Evolutionary conservation across 2,113 vertebrate genomes (phyloP), one percentile per base, ranked within the genome.

Genomic region (Suncus etruscus): DNA sequence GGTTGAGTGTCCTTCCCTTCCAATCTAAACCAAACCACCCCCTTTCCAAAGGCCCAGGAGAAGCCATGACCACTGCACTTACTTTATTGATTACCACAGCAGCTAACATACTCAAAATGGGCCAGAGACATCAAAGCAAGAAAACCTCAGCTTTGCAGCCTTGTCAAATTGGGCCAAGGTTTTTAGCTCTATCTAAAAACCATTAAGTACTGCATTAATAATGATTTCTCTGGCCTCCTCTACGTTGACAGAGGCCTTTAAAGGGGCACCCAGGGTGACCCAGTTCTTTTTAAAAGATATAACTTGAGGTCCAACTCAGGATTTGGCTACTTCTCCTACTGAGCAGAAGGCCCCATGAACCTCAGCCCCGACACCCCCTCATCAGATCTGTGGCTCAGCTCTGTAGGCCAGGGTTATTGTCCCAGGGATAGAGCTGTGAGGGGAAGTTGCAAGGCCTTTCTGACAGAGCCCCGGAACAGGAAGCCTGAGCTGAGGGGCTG

Each of bases 81-180:
- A 91, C 8, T 15, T 22, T 79, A 91, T 10, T 14, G 91, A 95
- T 79, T 29, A 65, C 45, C 68, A 69, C 0, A 83, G 92, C 61
- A 20, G 75, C 75, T 12, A 0, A 65, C 87, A 73, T 22, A 80
- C 61, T 72, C 78, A n/a, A 45, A 77, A 87, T n/a, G 83, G 6
- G 87, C 50, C 63, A 29, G 11, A 78, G 47, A 45, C 89, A 92
- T 58, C 89, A 85, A 91, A 92, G 83, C 61, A 50, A 61, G 92
- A 75, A 93, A 86, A 58, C 87, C 72, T 83, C 31, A 18, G 68
- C 88, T 47, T 79, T 3, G 0, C 0, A 3, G 86, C 75, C 75
- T 89, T 48, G 77, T 83, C 91, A 15, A 73, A 91, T 80, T 90
- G 85, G 75, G 87, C 45, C 7, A 15, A 84, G 85, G 82, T 78